phyloP scores from a whole-genome alignment of 2,888 invertebrate genomes.

The Drosophila paranaensis region DNA sequence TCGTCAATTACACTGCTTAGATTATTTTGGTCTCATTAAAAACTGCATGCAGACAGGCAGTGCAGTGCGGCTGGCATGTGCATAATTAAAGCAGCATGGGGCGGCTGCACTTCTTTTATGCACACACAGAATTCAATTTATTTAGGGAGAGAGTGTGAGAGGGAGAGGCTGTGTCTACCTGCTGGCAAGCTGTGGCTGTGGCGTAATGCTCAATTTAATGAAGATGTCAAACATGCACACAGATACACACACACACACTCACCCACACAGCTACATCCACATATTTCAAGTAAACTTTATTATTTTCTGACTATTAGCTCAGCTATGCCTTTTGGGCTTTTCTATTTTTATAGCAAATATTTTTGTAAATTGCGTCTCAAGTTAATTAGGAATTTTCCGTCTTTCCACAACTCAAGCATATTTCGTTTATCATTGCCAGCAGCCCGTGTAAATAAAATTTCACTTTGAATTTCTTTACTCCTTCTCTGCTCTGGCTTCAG shows the following conservation, averaged over 20 bases:
- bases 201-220: constrained; percentile 37
- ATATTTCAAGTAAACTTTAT: background rate
- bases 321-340: background rate
- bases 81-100: constrained; percentile 44
- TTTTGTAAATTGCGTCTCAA: background rate
- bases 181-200: constrained; percentile 4
- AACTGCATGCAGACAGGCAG: too few species aligned
- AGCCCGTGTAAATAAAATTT: background rate
- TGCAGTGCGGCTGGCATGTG: constrained; percentile 37
- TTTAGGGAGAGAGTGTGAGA: background rate
- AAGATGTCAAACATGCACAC: constrained; percentile 6
- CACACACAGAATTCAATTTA: constrained; percentile 39
- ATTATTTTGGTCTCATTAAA: too few species aligned
- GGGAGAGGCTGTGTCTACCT: constrained; percentile 5
- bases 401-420: background rate
- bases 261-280: too few species aligned
- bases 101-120: constrained; percentile 8
- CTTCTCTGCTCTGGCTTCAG: background rate
- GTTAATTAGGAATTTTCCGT: background rate
- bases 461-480: background rate
- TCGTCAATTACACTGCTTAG: too few species aligned
- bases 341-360: background rate
- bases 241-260: background rate
- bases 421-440: background rate
- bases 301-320: background rate